phyloP scores from a whole-genome alignment of 2,888 invertebrate species.

The Druceiella hillmani region DNA sequence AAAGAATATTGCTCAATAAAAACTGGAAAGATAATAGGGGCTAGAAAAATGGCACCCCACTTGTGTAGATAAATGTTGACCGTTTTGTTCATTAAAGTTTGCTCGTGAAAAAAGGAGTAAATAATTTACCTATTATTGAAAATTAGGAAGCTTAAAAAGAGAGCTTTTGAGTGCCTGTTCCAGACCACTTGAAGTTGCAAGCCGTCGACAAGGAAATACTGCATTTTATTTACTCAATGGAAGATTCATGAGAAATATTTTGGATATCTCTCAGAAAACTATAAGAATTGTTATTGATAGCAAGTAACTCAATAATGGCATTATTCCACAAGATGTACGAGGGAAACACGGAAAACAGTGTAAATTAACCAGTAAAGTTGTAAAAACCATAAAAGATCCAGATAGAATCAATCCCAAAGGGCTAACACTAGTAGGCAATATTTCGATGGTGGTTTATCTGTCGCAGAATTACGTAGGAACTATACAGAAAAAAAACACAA shows the following conservation, averaged over 20 bases:
- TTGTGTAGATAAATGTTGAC: no score
- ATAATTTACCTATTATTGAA: no score
- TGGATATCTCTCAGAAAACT: constrained; percentile 23
- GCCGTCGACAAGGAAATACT: not conserved
- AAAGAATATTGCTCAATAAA: no score
- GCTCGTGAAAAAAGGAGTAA: no score
- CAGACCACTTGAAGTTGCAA: no score
- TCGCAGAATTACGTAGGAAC: constrained; percentile 25
- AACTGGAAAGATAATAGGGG: no score
- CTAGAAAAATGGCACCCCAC: no score
- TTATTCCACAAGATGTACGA: constrained; percentile 21
- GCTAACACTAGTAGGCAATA: constrained; percentile 25
- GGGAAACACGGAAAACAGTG: constrained; percentile 26
- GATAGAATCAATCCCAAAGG: constrained; percentile 27
- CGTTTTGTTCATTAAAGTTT: no score
- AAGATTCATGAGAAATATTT: constrained; percentile 24
- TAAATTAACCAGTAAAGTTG: constrained; percentile 24
- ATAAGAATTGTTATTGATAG: constrained; percentile 21
- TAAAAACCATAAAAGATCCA: constrained; percentile 24
- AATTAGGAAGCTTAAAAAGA: no score
- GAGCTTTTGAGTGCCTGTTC: no score
- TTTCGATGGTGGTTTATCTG: constrained; percentile 26
- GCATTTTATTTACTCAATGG: not conserved
- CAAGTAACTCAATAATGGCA: constrained; percentile 20
- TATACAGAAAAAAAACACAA: constrained; percentile 23